A percentile compares a stretch with the other conserved stretches of the same genome.
phyloP scores from a whole-genome alignment of 1,140 invertebrate genomes.

The Daktulosphaira vitifoliae region DNA sequence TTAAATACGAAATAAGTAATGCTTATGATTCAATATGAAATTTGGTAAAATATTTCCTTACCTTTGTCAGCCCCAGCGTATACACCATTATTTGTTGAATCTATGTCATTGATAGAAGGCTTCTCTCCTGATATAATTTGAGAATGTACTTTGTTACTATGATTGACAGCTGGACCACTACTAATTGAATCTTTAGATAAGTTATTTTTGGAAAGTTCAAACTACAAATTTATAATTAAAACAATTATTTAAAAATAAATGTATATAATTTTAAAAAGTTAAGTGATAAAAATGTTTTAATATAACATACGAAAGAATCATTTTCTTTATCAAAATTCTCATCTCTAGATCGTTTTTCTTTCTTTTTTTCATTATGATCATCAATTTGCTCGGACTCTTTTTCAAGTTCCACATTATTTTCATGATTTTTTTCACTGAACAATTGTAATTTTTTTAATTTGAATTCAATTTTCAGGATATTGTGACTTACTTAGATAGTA shows the following conservation, averaged over 20 bases:
- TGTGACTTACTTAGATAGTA: background rate
- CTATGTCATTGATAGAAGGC: background rate
- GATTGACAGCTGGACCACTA: background rate
- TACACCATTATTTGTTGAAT: constrained; percentile 14
- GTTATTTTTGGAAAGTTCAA: background rate
- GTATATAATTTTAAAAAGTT: no score
- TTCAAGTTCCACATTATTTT: background rate
- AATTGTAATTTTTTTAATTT: background rate
- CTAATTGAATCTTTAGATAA: background rate
- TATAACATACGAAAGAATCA: constrained; percentile 11
- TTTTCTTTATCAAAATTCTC: constrained; percentile 20
- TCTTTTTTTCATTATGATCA: constrained; percentile 7
- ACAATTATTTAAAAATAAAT: background rate
- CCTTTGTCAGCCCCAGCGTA: constrained; percentile 12
- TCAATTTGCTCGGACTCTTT: background rate
- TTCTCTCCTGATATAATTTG: background rate
- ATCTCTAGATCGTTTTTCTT: constrained; percentile 26
- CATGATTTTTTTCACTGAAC: constrained; percentile 14
- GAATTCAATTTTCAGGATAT: background rate
- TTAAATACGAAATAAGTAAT: no score
- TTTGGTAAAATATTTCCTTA: no score
- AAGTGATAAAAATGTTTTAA: no score
- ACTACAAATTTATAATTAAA: constrained; percentile 1
- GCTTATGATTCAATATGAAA: no score
- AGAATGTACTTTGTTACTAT: constrained; percentile 1